Percentiles rank a stretch among this genome's conserved stretches.
Conservation (phyloP, 2,797 vertebrate species). For the Todus mexicanus region DNA sequence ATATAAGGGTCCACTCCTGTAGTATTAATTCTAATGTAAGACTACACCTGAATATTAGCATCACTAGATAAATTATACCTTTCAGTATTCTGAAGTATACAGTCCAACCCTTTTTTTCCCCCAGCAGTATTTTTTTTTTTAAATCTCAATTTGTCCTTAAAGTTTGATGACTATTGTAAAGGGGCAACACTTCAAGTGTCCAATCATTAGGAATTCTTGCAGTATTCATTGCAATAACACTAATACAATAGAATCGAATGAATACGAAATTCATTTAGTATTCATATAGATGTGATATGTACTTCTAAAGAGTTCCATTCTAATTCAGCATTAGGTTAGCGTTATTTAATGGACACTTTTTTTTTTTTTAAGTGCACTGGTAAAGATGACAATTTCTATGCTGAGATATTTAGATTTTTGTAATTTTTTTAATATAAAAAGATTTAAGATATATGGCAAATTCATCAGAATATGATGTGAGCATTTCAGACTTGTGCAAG, state of each 20-base stretch:
- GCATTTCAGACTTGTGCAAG: background rate
- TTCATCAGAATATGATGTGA: background rate
- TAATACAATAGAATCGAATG: slow-evolving; percentile 66
- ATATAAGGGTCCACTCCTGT: slow-evolving; percentile 66
- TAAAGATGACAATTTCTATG: slow-evolving; percentile 47
- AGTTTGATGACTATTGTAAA: slow-evolving; percentile 64
- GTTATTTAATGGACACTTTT: slow-evolving; percentile 64
- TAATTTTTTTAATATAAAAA: background rate
- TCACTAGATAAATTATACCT: slow-evolving; percentile 68
- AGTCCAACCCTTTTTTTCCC: background rate
- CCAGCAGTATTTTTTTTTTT: slow-evolving; percentile 21
- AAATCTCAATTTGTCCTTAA: slow-evolving; percentile 39
- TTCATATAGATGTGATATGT: slow-evolving; percentile 47
- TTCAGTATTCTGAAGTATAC: slow-evolving; percentile 42
- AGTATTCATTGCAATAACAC: slow-evolving; percentile 68
- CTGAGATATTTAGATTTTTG: slow-evolving; percentile 7
- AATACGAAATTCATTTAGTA: slow-evolving; percentile 66
- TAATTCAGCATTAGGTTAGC: slow-evolving; percentile 47
- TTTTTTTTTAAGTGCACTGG: slow-evolving; percentile 59
- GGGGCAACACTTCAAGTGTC: slow-evolving; percentile 69
- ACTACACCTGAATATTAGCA: slow-evolving; percentile 68
- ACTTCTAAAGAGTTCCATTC: slow-evolving; percentile 53
- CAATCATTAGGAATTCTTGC: slow-evolving; percentile 72
- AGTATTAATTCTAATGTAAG: slow-evolving; percentile 70
- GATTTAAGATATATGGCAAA: background rate